Evolutionary conservation across 1,140 invertebrate genomes (phyloP), one percentile per base, ranked within the genome.

Genomic region (Drosophila miranda): DNA sequence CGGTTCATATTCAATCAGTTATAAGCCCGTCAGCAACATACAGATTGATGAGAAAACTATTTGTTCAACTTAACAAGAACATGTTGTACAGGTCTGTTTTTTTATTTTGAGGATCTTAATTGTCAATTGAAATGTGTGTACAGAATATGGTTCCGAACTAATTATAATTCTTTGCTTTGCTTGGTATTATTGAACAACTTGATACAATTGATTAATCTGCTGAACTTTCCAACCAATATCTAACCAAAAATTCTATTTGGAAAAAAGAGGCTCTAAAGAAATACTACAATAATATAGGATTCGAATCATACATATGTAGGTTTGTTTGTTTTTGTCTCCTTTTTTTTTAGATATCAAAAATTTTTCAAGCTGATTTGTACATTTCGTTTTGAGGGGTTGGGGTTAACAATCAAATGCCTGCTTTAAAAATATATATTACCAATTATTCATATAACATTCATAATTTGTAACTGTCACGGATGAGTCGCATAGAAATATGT

Each of bases 361-460:
- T 55, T 68, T 67, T 23, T 49, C 48, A 42, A 55, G 63, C 50
- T 49, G 44, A 68, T 48, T 42, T 48, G 23, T 67, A 55, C 62
- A 56, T 42, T 52, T 48, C 14, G 21, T 42, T 68, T 48, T 56
- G 26, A 68, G 16, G 53, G 23, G 54, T 55, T 19, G 54, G 34
- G 23, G 48, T 68, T 19, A 48, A 68, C 62, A 63, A 68, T 19
- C 62, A 55, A 68, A 43, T 68, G 34, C 34, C 13, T 48, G 43
- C 42, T 66, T 68, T 68, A 56, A 68, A 67, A 68, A 54, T 68
- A 68, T 48, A 61, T 52, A 55, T 67, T 68, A 67, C 50, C 64
- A 68, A 67, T 68, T 68, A 68, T 46, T 68, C 64, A 68, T 68
- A 68, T 68, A 63, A 56, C 55, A 56, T 67, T 46, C 46, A 46